Conservation (phyloP, 2,113 vertebrate species). For the Saguinus midas region DNA sequence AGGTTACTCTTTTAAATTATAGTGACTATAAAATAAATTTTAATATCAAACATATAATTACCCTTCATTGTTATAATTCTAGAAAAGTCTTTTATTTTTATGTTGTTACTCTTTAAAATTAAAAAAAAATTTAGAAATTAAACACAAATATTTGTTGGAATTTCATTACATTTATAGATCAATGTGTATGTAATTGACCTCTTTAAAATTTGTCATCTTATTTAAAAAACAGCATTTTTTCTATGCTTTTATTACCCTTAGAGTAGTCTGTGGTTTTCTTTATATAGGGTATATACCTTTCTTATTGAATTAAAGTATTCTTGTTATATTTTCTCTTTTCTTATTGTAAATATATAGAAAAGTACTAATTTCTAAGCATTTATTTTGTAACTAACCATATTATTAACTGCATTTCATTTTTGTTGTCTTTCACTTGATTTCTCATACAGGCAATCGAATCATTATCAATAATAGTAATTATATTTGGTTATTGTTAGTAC, state of each 20-base stretch:
- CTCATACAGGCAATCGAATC: neutral
- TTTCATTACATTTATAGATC: neutral
- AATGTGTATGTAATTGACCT: neutral
- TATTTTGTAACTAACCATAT: neutral
- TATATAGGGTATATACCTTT: neutral
- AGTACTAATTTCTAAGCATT: neutral
- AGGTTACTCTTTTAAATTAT: neutral
- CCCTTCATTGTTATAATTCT: neutral
- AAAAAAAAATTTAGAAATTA: neutral
- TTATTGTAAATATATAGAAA: neutral
- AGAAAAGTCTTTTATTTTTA: constrained; percentile 15
- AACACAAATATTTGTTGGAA: neutral
- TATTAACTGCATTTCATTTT: neutral
- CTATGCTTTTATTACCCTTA: neutral
- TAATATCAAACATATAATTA: constrained; percentile 3
- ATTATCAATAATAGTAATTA: neutral
- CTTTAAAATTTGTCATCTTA: neutral
- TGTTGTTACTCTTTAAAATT: neutral
- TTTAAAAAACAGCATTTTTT: neutral
- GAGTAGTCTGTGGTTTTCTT: neutral
- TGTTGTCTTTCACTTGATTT: neutral
- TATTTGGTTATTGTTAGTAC: neutral
- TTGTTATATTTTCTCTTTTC: neutral
- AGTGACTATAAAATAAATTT: neutral
- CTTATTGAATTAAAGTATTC: neutral